Evolutionary conservation across 1,140 invertebrate genomes (phyloP), one percentile per base, ranked within the genome.

Genomic region (Drosophila lacertosa): DNA sequence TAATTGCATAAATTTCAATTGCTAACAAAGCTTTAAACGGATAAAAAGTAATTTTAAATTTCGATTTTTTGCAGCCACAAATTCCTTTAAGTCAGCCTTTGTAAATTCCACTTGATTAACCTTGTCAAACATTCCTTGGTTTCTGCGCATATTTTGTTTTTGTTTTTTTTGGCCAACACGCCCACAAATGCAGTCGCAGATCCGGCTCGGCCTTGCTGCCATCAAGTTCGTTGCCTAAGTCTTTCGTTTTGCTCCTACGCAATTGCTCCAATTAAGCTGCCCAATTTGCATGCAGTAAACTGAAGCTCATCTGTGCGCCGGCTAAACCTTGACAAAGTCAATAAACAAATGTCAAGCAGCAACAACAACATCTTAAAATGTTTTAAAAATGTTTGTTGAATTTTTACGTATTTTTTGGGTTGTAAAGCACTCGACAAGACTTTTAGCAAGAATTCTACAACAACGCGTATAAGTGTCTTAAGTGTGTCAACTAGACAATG

Each of bases 401-500:
- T 39, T 60, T 65, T 24, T 29, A 62, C 47, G 6, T 51, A 24
- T 35, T 40, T 70, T 70, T 66, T 40, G 26, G 71, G 77, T 48
- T 81, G 74, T 71, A 74, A 83, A 78, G 48, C 79, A 83, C 70
- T 83, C 35, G 74, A 74, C 35, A 54, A 51, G 84, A 72, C 66
- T 77, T 80, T 73, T 59, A 84, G 48, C 80, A 70, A 82, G 77
- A 88, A 81, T 72, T 84, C 76, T 75, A 64, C 75, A 50, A 39
- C 58, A 42, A 45, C 60, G 29, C 47, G 45, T 55, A 72, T 86
- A 86, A 80, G 77, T 88, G 77, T 77, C 81, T 88, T 88, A 86
- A 86, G 81, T 86, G 77, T 86, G 81, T 86, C 81, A 86, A 86
- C 77, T 77, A 88, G 77, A 86, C 81, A 86, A 86, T 86, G 81